A percentile compares a stretch with the other conserved stretches of the same genome.
Conservation (phyloP, 2,888 invertebrate genomes). For the Hipparchia sbordonii region DNA sequence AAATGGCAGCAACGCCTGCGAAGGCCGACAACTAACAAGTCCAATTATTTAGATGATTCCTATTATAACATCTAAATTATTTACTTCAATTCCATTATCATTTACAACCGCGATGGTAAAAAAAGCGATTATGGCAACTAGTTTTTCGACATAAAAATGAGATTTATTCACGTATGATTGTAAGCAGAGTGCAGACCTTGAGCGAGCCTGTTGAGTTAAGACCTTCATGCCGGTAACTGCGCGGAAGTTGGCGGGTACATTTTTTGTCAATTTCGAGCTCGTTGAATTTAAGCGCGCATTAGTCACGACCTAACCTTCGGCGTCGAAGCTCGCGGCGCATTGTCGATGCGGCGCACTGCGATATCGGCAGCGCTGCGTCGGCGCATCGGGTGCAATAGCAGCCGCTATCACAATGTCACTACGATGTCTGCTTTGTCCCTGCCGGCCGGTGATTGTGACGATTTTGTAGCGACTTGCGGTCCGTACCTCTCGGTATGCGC, state of each 20-base stretch:
- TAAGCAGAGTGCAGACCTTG: conserved; percentile 72
- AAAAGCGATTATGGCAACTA: conserved; percentile 66
- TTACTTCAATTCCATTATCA: conserved; percentile 60
- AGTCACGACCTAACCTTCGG: conserved; percentile 72
- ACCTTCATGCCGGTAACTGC: conserved; percentile 82
- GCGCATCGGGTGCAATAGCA: conserved; percentile 68
- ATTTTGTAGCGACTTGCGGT: conserved; percentile 35
- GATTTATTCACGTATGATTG: conserved; percentile 80
- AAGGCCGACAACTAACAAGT: conserved; percentile 73
- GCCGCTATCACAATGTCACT: conserved; percentile 78
- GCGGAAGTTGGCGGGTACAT: conserved; percentile 78
- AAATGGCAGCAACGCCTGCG: conserved; percentile 70
- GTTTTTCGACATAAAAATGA: conserved; percentile 72
- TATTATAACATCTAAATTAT: conserved; percentile 62
- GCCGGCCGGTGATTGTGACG: conserved; percentile 38
- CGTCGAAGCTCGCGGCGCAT: conserved; percentile 63
- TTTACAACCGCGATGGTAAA: conserved; percentile 62
- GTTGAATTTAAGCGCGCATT: conserved; percentile 77
- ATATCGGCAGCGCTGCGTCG: conserved; percentile 53
- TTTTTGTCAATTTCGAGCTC: conserved; percentile 79
- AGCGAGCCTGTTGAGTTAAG: conserved; percentile 76
- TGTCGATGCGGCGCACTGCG: conserved; percentile 66
- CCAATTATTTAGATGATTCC: conserved; percentile 74
- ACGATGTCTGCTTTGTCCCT: conserved; percentile 68
- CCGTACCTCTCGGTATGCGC: conserved; percentile 39